phyloP scores from a whole-genome alignment of 2,888 invertebrate species.

The Drosophila aldrichi region DNA sequence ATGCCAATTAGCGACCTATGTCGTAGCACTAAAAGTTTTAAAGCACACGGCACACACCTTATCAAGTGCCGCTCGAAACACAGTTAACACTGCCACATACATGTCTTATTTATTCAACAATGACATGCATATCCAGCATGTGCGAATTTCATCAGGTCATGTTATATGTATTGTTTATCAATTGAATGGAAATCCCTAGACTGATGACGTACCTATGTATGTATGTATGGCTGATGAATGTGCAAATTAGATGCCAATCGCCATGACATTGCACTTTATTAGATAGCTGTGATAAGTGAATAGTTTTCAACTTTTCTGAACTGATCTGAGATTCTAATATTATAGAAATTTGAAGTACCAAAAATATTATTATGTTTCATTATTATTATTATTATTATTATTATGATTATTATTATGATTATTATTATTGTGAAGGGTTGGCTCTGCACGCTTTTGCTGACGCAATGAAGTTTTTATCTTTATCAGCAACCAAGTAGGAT shows the following conservation, averaged over 20 bases:
- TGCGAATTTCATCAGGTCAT: conserved; percentile 12
- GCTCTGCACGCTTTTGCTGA: conserved; percentile 22
- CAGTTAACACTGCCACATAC: not conserved
- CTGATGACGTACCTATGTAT: conserved; percentile 38
- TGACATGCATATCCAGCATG: conserved; percentile 32
- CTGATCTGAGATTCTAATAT: too few species aligned
- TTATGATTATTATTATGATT: not conserved
- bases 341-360: too few species aligned
- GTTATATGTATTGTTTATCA: conserved; percentile 15
- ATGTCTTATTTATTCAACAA: conserved; percentile 19
- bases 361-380: too few species aligned
- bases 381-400: not conserved
- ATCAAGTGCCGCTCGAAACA: conserved; percentile 7
- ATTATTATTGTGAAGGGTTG: not conserved
- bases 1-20: not conserved
- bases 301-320: not conserved
- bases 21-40: not conserved
- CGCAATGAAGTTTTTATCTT: conserved; percentile 31
- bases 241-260: conserved; percentile 5
- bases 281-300: not conserved
- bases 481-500: conserved; percentile 2
- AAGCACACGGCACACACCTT: not conserved
- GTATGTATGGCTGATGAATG: not conserved
- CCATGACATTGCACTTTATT: conserved; percentile 14
- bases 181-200: conserved; percentile 48